Evolutionary conservation across 2,113 vertebrate genomes (phyloP), one percentile per base, ranked within the genome.

Genomic region (Meriones unguiculatus): DNA sequence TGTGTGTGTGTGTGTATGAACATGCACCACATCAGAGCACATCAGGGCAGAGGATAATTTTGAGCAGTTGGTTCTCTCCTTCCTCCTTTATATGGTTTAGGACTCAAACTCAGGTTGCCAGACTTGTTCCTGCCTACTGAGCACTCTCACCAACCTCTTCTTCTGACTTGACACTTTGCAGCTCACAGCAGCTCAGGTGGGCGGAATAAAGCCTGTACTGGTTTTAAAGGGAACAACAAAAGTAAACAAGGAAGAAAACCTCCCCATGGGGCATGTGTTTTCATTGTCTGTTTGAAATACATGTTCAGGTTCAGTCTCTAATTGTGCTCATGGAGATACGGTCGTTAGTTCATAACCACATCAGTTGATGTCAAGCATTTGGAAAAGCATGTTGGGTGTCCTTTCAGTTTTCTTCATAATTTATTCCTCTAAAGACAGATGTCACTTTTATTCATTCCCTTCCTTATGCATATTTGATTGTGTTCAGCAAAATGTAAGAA

Each of bases 401-500:
- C 35, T 91, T 9, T 41, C 52, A 7, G 64, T 65, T 94, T 91
- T 96, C 32, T 95, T 89, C 8, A 13, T 41, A 38, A 76, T n/a
- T 75, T 90, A 7, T 81, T 96, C 24, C 57, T 89, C 28, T 28
- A 88, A 41, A 8, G 80, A 62, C 28, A 94, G 54, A 81, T 50
- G 85, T 67, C 9, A 90, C 78, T 87, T 70, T 11, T 92, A 59
- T 94, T 91, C 22, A 35, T 77, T 87, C 41, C 30, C 72, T 75
- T 92, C 18, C 46, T 90, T 92, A 46, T 41, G 35, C 7, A 50
- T 18, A 15, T 65, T 62, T 52, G 72, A 10, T 75, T 90, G 52
- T n/a, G 2, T 69, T 59, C 14, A 28, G 22, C 32, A 87, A 46
- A 28, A 64, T 28, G 9, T 91, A 65, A 87, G 12, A 82, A 67